Conservation (phyloP, 2,888 invertebrate species). For the Hypomecis atomaria region DNA sequence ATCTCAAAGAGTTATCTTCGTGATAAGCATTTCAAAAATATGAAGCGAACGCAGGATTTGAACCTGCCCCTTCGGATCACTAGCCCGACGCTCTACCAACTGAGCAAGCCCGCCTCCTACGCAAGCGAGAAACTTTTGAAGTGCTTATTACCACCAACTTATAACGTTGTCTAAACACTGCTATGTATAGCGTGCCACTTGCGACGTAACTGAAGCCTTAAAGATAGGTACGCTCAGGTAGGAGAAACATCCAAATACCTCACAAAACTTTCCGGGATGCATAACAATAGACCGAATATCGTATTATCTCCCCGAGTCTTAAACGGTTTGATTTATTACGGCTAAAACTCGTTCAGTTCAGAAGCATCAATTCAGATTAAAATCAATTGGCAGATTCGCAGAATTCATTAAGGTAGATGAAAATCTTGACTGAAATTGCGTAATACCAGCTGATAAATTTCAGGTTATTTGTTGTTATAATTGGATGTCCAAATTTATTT, state of each 20-base stretch:
- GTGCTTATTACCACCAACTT: no score
- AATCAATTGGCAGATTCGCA: conserved; percentile 29
- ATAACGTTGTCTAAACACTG: no score
- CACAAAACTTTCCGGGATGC: conserved; percentile 42
- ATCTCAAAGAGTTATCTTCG: no score
- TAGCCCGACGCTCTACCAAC: no score
- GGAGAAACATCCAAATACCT: conserved; percentile 40
- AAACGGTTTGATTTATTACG: conserved; percentile 42
- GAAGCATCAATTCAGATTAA: conserved; percentile 28
- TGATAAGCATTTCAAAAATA: no score
- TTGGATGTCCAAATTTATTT: conserved; percentile 9
- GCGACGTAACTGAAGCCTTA: neutral
- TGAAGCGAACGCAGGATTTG: no score
- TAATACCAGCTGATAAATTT: conserved; percentile 18
- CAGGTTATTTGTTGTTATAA: conserved; percentile 9
- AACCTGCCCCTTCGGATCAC: no score
- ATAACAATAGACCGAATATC: conserved; percentile 43
- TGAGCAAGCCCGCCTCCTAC: no score
- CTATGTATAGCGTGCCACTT: no score
- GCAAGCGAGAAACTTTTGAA: no score
- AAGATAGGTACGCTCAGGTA: conserved; percentile 23
- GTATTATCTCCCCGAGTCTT: conserved; percentile 42
- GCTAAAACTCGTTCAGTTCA: conserved; percentile 16
- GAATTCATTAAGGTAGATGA: conserved; percentile 29
- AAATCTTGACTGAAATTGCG: conserved; percentile 22